Evolutionary conservation across 2,888 invertebrate genomes (phyloP), one percentile per base, ranked within the genome.

Genomic region (Leptopilina myrica): DNA sequence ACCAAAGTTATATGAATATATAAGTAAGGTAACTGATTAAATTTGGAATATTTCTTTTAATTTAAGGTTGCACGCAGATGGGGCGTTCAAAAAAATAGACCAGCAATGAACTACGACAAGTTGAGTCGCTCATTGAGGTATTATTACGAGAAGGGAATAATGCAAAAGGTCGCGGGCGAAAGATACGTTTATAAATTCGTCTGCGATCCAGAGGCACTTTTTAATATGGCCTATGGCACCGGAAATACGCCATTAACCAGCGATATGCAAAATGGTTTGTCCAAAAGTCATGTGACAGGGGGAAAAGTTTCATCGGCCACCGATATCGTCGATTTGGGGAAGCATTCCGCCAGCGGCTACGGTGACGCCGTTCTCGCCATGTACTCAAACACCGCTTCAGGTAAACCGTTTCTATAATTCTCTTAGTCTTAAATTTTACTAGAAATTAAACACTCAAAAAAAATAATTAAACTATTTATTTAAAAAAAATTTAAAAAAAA

Each of bases 91-190:
- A 98, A 98, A 92, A 98, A 98, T 93, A 93, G 98, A 0, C 98
- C 98, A 0, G 98, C 98, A 0, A 98, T 98, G 98, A 98, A 98
- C 92, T 98, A 98, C 90, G 98, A 98, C 92, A 98, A 98, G 91
- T 92, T 98, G 73, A 98, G 98, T 62, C 94, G 98, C 8, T 98
- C 98, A 0, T 93, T 98, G 64, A 94, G 98, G n/a, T 98, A 98
- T 89, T 98, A 98, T 91, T 98, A 98, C 91, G 98, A 98, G 92
- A 98, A 98, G 91, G 98, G 98, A n/a, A 98, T 98, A 88, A 98
- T 98, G 98, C 98, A 98, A 92, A 98, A 98, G 92, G 98, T 98
- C 0, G 97, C 97, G 78, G 97, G 98, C 0, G 98, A 98, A 90
- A 94, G 98, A 87, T 98, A 98, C 92, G 98, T 98, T 12, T 98